Conservation (phyloP, 1,140 invertebrate genomes). For the Helicoverpa armigera region DNA sequence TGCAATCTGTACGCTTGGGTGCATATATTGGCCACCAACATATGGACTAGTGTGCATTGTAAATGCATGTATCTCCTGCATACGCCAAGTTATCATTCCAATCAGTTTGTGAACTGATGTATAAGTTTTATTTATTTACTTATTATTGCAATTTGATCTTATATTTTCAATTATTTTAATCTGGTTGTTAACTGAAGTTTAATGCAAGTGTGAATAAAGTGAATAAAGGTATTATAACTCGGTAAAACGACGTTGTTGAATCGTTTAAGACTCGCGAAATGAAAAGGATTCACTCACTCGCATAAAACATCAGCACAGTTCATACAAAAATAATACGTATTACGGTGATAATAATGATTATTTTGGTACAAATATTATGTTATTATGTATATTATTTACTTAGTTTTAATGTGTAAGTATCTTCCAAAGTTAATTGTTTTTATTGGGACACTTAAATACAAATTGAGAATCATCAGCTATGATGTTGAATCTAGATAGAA, state of each 20-base stretch:
- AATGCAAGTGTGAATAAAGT: neutral
- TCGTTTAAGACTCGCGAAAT: no score
- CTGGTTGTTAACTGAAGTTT: neutral
- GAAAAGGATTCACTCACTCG: no score
- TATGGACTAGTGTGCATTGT: no score
- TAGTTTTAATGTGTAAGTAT: slow-evolving; percentile 37
- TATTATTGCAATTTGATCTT: neutral
- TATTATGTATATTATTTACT: slow-evolving; percentile 31
- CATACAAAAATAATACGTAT: slow-evolving; percentile 22
- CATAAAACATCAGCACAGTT: slow-evolving; percentile 8
- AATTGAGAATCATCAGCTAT: neutral
- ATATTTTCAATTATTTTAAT: neutral
- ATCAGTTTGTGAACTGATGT: neutral
- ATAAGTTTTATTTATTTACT: neutral
- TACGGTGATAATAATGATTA: slow-evolving; percentile 36
- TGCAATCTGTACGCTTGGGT: no score
- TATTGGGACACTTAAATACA: slow-evolving; percentile 14
- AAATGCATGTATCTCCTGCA: no score
- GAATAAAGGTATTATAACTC: neutral
- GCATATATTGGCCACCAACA: no score
- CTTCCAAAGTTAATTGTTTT: slow-evolving; percentile 23
- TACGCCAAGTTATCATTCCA: neutral
- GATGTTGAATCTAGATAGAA: neutral
- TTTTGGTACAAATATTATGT: slow-evolving; percentile 43
- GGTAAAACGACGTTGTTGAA: no score